Conservation (phyloP, 2,797 vertebrate species). For the Oophaga sylvatica region DNA sequence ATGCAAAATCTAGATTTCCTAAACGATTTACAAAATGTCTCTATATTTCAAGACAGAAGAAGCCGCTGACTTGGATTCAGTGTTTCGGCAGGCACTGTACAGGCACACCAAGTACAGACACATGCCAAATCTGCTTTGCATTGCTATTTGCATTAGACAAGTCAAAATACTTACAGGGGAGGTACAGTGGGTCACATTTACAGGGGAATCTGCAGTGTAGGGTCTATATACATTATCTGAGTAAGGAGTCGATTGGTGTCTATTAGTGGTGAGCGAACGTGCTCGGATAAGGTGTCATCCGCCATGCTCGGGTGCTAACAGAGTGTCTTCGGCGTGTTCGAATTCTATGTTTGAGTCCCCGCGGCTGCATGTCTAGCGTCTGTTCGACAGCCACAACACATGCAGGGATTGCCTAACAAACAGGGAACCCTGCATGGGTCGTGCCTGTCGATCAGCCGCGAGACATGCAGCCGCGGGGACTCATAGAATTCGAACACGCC, state of each 20-base stretch:
- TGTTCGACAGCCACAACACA: too few relatives aligned
- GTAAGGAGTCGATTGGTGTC: slow-evolving; percentile 68
- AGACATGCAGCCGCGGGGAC: too few relatives aligned
- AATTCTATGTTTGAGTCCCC: too few relatives aligned
- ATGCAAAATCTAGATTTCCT: slow-evolving; percentile 86
- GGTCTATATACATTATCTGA: slow-evolving; percentile 65
- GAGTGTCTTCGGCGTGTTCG: too few relatives aligned
- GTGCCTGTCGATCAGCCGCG: too few relatives aligned
- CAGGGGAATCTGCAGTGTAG: slow-evolving; percentile 66
- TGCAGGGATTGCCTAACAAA: too few relatives aligned
- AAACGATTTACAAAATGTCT: slow-evolving; percentile 82
- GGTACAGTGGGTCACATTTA: slow-evolving; percentile 75
- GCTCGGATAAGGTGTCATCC: too few relatives aligned
- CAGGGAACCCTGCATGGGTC: too few relatives aligned
- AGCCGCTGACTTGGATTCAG: slow-evolving; percentile 79
- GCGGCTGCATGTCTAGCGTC: too few relatives aligned
- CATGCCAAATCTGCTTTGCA: slow-evolving; percentile 88
- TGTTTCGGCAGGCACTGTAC: slow-evolving; percentile 87
- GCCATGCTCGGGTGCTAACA: too few relatives aligned
- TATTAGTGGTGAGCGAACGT: neutral
- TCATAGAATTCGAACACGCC: too few relatives aligned
- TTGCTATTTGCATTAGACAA: slow-evolving; percentile 89
- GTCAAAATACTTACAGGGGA: slow-evolving; percentile 81
- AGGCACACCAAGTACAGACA: slow-evolving; percentile 83
- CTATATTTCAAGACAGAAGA: slow-evolving; percentile 86